A percentile compares a stretch with the other conserved stretches of the same genome.
These are phyloP conservation scores for Latrodectus geometricus DNA, from an alignment of 1,140 invertebrate genomes.

Conservation along the genomic window DNA sequence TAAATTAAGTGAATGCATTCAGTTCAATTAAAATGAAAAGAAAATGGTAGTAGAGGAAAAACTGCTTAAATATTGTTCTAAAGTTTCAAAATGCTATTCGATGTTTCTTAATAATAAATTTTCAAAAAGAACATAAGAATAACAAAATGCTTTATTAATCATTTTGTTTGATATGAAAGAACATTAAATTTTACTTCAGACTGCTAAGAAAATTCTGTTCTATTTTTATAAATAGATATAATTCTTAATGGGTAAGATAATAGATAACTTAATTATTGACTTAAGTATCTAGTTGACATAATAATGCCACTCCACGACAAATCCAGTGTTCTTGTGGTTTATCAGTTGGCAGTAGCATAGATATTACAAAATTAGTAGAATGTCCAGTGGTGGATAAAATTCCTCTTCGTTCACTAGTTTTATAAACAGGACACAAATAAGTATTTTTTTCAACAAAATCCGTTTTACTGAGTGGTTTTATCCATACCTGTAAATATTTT, in stretches of 20 bases:
- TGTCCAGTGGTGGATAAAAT: constrained; percentile 72
- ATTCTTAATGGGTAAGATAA: no score
- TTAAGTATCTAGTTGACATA: constrained; percentile 70
- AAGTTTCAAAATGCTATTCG: no score
- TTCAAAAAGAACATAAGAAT: no score
- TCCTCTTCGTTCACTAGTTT: constrained; percentile 70
- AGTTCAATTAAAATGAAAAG: no score
- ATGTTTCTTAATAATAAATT: no score
- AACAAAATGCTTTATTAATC: no score
- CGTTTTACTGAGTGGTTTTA: constrained; percentile 60
- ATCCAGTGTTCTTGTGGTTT: constrained; percentile 71
- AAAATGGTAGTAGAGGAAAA: no score
- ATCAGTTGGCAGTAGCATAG: constrained; percentile 69
- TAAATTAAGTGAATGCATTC: no score
- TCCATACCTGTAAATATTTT: constrained; percentile 64
- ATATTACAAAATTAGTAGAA: constrained; percentile 73
- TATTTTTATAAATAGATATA: no score
- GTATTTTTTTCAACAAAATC: constrained; percentile 21
- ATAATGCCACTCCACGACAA: constrained; percentile 71
- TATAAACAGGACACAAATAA: constrained; percentile 71
- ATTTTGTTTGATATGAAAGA: no score
- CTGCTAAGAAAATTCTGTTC: neutral
- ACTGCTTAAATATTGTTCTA: no score
- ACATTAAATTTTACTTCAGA: no score
- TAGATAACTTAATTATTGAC: neutral